phyloP scores from a whole-genome alignment of 2,888 invertebrate genomes.

The Drosophila helvetica region DNA sequence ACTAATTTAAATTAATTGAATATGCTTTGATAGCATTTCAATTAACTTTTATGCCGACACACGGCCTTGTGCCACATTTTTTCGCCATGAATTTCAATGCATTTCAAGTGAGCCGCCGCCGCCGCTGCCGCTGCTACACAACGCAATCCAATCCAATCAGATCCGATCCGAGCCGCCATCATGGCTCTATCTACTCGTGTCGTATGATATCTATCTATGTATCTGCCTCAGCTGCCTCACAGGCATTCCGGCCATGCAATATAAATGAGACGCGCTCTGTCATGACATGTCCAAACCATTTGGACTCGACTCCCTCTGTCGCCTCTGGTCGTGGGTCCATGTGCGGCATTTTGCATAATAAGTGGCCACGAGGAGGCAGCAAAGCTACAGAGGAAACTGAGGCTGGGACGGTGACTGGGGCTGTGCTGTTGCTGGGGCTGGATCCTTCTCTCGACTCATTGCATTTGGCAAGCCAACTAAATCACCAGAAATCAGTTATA shows the following conservation, averaged over 20 bases:
- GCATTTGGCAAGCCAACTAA: slow-evolving; percentile 68
- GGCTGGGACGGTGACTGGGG: neutral
- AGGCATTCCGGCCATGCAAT: slow-evolving; percentile 42
- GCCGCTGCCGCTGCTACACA: neutral
- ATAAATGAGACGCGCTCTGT: slow-evolving; percentile 60
- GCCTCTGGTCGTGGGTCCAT: slow-evolving; percentile 31
- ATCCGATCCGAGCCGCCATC: neutral
- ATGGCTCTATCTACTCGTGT: slow-evolving; percentile 20
- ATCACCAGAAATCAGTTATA: slow-evolving; percentile 80
- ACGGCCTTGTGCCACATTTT: slow-evolving; percentile 58
- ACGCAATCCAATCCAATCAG: neutral
- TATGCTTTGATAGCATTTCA: slow-evolving; percentile 79
- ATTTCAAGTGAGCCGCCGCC: slow-evolving; percentile 50
- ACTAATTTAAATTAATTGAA: slow-evolving; percentile 80
- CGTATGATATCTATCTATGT: slow-evolving; percentile 20
- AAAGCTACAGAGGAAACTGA: neutral
- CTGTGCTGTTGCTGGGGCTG: slow-evolving; percentile 17
- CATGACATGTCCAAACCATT: slow-evolving; percentile 50
- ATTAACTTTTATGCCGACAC: slow-evolving; percentile 66
- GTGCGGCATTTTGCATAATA: slow-evolving; percentile 65
- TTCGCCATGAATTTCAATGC: slow-evolving; percentile 47
- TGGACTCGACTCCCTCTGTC: slow-evolving; percentile 27
- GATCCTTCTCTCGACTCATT: slow-evolving; percentile 57
- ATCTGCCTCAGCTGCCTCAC: slow-evolving; percentile 17
- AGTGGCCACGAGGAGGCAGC: slow-evolving; percentile 36